Conservation (phyloP, 2,113 vertebrate species). For the Ciconia boyciana region DNA sequence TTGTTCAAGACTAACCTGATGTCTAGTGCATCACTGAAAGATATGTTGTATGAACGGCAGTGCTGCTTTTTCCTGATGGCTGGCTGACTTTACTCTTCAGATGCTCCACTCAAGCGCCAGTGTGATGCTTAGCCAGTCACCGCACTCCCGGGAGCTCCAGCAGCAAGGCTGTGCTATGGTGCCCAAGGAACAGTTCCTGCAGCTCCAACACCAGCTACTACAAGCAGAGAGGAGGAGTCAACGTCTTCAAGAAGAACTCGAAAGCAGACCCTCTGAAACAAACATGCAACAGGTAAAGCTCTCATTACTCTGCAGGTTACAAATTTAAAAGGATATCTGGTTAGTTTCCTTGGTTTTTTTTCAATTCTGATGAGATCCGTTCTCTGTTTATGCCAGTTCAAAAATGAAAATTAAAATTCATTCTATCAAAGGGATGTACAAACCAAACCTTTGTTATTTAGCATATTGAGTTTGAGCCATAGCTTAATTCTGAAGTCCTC, state of each 20-base stretch:
- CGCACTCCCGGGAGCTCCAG: constrained; percentile 58
- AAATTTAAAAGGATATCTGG: fast-evolving
- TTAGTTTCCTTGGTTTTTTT: neutral
- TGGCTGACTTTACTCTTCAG: neutral
- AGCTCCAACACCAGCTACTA: constrained; percentile 78
- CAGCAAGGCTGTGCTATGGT: constrained; percentile 74
- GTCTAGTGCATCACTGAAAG: fast-evolving
- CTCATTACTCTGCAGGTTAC: neutral
- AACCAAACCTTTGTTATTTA: neutral
- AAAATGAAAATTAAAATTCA: neutral
- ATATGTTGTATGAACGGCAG: fast-evolving
- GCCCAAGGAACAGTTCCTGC: constrained; percentile 82
- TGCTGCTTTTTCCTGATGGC: neutral
- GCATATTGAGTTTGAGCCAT: neutral
- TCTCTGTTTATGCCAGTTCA: constrained; percentile 63
- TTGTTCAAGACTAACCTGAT: too few species aligned
- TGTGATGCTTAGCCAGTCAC: constrained; percentile 69
- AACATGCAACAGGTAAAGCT: constrained; percentile 82
- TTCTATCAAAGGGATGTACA: neutral
- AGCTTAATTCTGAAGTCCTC: neutral
- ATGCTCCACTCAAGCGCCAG: constrained; percentile 67
- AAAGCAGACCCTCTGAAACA: constrained; percentile 69
- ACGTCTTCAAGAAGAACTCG: constrained; percentile 77
- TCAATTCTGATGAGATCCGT: neutral
- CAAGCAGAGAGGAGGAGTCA: constrained; percentile 78